Evolutionary conservation across 2,113 vertebrate species (phyloP).

Genomic region (Pseudorasbora parva): DNA sequence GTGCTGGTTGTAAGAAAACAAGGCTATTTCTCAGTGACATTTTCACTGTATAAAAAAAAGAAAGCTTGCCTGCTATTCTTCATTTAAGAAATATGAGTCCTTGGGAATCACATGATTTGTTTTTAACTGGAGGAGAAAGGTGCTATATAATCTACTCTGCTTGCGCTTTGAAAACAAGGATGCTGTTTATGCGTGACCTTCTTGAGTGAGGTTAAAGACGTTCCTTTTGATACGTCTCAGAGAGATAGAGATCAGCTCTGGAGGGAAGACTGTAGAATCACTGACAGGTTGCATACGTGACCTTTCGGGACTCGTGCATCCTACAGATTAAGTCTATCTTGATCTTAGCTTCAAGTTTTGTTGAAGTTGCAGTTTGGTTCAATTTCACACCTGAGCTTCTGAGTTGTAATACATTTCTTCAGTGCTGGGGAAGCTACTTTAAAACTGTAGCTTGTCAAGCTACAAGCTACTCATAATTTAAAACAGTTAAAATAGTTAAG

Average conservation of each 20-base stretch:
- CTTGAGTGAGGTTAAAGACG: slow-evolving; percentile 54
- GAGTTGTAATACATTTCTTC: not conserved
- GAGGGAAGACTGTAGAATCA: slow-evolving; percentile 19
- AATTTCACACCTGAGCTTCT: slow-evolving; percentile 19
- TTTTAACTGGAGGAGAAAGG: slow-evolving; percentile 23
- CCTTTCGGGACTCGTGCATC: slow-evolving; percentile 26
- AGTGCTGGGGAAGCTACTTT: not conserved
- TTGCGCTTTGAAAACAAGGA: slow-evolving; percentile 71
- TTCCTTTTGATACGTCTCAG: slow-evolving; percentile 26
- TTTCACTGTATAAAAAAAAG: not conserved
- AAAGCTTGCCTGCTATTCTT: not conserved
- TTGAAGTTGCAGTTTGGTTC: not conserved
- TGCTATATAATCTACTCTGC: slow-evolving; percentile 67
- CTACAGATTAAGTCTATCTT: slow-evolving; percentile 41
- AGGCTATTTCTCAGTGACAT: not conserved
- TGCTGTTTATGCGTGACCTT: slow-evolving; percentile 74
- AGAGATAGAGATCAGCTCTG: slow-evolving; percentile 53
- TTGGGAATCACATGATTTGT: not conserved
- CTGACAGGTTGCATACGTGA: slow-evolving; percentile 25
- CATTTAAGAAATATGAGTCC: not conserved
- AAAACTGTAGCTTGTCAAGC: not conserved
- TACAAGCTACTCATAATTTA: too few relatives aligned
- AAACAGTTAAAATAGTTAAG: too few relatives aligned
- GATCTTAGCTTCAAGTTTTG: slow-evolving; percentile 4
- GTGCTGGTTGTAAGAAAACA: too few relatives aligned